phyloP scores from a whole-genome alignment of 2,113 vertebrate species.

The Corapipo altera region DNA sequence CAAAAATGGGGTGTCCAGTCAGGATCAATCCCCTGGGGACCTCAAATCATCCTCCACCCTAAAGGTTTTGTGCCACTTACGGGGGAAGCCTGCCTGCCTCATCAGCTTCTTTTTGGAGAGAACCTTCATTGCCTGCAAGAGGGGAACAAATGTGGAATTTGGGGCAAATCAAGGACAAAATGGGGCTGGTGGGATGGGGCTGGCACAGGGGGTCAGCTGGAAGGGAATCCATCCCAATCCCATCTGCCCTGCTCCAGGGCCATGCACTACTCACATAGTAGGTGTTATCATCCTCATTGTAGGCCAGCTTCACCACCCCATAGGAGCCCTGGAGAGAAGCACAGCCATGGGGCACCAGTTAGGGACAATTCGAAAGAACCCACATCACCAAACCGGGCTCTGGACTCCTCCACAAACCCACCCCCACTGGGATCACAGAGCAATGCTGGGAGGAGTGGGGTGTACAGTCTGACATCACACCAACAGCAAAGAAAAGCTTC shows the following conservation, averaged over 20 bases:
- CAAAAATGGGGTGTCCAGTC: fast-evolving
- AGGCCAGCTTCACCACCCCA: constrained; percentile 96
- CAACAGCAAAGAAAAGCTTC: neutral
- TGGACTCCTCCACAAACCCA: fast-evolving
- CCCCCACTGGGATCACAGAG: neutral
- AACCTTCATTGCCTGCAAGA: constrained; percentile 94
- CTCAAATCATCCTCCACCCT: neutral
- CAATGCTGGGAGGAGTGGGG: neutral
- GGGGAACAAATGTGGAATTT: neutral
- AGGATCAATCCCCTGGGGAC: neutral
- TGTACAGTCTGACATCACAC: neutral
- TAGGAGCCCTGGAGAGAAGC: constrained; percentile 88
- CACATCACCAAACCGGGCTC: neutral
- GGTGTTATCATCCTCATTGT: constrained; percentile 96
- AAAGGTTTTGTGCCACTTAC: constrained; percentile 78
- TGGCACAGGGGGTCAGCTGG: neutral
- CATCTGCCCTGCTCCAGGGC: fast-evolving
- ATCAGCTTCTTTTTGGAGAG: constrained; percentile 96
- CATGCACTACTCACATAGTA: constrained; percentile 87
- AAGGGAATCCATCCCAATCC: neutral
- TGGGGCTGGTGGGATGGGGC: neutral
- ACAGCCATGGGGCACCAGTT: neutral
- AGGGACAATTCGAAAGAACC: neutral
- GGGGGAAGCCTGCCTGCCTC: constrained; percentile 96
- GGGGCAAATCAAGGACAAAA: neutral